phyloP scores from a whole-genome alignment of 2,888 invertebrate genomes.

The Drosophila heteroneura region DNA sequence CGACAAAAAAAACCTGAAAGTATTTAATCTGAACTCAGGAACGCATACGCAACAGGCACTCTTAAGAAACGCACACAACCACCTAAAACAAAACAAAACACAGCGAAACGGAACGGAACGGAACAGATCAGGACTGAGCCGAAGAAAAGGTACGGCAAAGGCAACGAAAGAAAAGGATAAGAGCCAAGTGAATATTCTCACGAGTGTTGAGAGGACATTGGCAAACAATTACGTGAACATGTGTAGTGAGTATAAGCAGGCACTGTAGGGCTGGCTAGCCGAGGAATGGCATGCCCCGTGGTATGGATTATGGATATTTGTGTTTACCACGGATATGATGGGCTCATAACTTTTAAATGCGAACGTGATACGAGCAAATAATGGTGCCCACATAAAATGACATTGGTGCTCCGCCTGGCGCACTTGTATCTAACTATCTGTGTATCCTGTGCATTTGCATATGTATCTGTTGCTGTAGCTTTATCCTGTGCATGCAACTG shows the following conservation, averaged over 20 bases:
- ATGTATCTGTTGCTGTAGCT: neutral
- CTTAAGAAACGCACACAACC: conserved; percentile 6
- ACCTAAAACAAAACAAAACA: conserved; percentile 29
- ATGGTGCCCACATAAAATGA: conserved; percentile 77
- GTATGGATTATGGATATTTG: conserved; percentile 76
- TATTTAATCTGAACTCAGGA: conserved; percentile 9
- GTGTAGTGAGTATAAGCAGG: conserved; percentile 48
- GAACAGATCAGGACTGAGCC: conserved; percentile 6
- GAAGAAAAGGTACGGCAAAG: neutral
- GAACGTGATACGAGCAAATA: conserved; percentile 77
- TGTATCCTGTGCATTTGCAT: neutral
- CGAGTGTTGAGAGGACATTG: conserved; percentile 74
- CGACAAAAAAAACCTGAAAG: conserved; percentile 1
- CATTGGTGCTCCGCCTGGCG: conserved; percentile 6
- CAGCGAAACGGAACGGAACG: neutral
- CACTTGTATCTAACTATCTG: conserved; percentile 19
- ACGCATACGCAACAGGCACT: conserved; percentile 49
- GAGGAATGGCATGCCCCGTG: conserved; percentile 39
- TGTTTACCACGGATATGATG: conserved; percentile 76
- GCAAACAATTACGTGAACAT: conserved; percentile 78
- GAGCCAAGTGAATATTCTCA: conserved; percentile 72
- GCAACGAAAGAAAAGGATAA: conserved; percentile 7
- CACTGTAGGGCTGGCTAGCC: neutral
- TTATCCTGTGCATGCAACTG: conserved; percentile 17
- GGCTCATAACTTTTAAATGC: conserved; percentile 73